Base-by-base conservation (phyloP, 1,140 invertebrate species). In the Megalopta genalis region DNA sequence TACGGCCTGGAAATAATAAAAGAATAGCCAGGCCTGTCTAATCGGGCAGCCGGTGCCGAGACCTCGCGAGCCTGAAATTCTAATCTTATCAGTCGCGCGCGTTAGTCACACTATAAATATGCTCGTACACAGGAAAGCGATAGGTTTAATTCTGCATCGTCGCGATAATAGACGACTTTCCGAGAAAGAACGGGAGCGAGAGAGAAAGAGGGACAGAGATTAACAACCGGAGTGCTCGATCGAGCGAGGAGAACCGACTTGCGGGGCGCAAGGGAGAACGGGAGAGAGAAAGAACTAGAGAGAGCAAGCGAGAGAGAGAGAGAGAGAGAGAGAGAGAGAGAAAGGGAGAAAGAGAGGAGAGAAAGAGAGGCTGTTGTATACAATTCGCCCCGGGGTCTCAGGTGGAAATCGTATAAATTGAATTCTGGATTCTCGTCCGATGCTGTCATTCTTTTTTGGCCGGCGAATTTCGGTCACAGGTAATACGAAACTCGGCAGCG, bases 61-160 rank as follows among this genome's bases (percentile, higher is more conserved):
- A 74, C 70, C 68, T 69, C 25, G 9, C 57, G 71, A 68, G 74
- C 27, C 63, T 46, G 37, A 85, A 70, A 79, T 73, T 79, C 82
- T 65, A 86, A 86, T 86, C 84, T 86, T 86, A 86, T 86, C 84
- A 46, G 42, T 73, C 7, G 25, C 57, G 27, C 54, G 52, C 62
- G 49, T 85, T 85, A 86, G 75, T 86, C 84, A 82, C 59, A 79
- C 39, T 27, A 52, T 76, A 86, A 85, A 85, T 72, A 86, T 54
- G 52, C 52, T 7, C 52, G 16, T 74, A 74, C 70, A 39, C 62
- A 27, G 69, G 16, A 81, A 67, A 77, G 54, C 64, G 74, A 77
- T 77, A 65, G 73, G 66, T 69, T 81, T 70, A 65, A 77, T 77
- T 69, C 60, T 70, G 74, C 46, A 65, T 76, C 65, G 60, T 57